A percentile compares a stretch with the other conserved stretches of the same genome.
Conservation (phyloP, 2,797 vertebrate genomes). For the Bovichtus variegatus region DNA sequence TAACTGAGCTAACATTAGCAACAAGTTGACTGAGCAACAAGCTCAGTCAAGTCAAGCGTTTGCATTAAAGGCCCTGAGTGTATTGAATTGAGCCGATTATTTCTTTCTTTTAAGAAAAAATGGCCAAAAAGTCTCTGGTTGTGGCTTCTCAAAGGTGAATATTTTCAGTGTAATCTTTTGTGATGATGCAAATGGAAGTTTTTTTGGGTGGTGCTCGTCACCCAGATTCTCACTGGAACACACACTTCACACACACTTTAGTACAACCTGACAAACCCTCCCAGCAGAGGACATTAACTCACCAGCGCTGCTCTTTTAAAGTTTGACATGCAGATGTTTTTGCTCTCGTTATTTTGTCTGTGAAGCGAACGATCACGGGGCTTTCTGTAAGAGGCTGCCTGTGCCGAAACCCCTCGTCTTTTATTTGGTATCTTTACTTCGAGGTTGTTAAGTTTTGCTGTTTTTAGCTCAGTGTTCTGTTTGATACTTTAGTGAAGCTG, state of each 20-base stretch:
- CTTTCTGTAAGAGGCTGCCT: not conserved
- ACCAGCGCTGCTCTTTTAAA: not conserved
- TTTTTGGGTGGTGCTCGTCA: not conserved
- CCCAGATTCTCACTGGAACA: not conserved
- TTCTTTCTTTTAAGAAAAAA: too few relatives aligned
- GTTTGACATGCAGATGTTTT: not conserved
- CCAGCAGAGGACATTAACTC: not conserved
- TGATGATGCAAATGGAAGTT: too few relatives aligned
- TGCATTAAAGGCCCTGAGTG: too few relatives aligned
- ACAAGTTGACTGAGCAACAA: too few relatives aligned
- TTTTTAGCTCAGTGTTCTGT: not conserved
- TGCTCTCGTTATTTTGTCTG: not conserved
- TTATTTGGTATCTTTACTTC: not conserved
- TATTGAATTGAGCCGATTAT: too few relatives aligned
- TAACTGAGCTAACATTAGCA: too few relatives aligned
- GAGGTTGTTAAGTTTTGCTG: not conserved
- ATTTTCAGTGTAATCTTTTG: too few relatives aligned
- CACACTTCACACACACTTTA: not conserved
- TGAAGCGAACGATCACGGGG: not conserved
- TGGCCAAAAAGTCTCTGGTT: too few relatives aligned
- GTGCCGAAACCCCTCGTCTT: not conserved
- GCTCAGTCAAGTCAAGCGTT: too few relatives aligned
- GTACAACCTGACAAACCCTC: not conserved
- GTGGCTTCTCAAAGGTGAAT: too few relatives aligned
- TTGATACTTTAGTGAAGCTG: conserved; percentile 8